Evolutionary conservation across 2,113 vertebrate genomes (phyloP), one percentile per base, ranked within the genome.

Genomic region (Cricetomys ansorgei): DNA sequence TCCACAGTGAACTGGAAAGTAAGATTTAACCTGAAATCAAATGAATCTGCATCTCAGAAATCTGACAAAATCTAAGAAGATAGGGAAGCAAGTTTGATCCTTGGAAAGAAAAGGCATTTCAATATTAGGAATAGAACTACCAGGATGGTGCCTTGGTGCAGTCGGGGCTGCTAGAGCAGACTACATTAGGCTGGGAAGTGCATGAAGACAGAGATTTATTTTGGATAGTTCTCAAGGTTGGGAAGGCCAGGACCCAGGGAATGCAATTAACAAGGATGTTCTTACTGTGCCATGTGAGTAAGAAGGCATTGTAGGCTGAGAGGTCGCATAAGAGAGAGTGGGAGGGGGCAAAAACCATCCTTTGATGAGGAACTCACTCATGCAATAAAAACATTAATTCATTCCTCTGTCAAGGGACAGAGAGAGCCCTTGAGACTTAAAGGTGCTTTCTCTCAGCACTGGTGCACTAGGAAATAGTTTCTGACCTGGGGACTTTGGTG

Each of bases 21-120:
- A 88, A 37, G 15, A 15, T 31, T 94, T 94, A 89, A 25, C 48
- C n/a, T 81, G 37, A 94, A 86, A 31, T 92, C 81, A 91, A 95
- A 40, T 96, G 50, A 96, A 97, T 43, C 69, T 88, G 40, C 0
- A 73, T 15, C 17, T 92, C 79, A 53, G 40, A 88, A 84, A 85
- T 4, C 43, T 8, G 2, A 76, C 48, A 15, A 7, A 29, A 27
- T 89, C 43, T 92, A 16, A 53, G 45, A 72, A 70, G 25, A 75
- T 11, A 76, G 37, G 50, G 29, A n/a, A 87, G 29, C 8, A 37
- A 77, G 21, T 94, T 53, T 83, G 7, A 85, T 85, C 7, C 80
- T 94, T 95, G 34, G 43, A 45, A 80, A 9, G 40, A 90, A 37
- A 29, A 34, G 13, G 6, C 23, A 83, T 13, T 64, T 79, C 67